These are phyloP conservation scores for Aselliscus stoliczkanus DNA, from an alignment of 2,797 vertebrate species.

Conservation along the genomic window DNA sequence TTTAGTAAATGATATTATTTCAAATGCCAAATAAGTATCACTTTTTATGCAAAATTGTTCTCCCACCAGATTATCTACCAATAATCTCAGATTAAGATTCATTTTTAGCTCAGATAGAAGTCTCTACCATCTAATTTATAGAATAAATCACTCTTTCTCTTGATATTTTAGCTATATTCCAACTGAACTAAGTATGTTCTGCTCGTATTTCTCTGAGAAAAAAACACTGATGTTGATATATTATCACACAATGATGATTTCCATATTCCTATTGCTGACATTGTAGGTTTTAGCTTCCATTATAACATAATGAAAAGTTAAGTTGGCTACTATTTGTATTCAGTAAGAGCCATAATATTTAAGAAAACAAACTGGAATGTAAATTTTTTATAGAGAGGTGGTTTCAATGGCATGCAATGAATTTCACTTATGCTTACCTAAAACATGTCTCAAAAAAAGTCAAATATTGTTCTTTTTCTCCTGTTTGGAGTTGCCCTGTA, in stretches of 20 bases:
- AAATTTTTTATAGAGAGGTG: neutral
- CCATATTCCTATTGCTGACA: neutral
- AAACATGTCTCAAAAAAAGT: neutral
- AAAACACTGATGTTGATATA: neutral
- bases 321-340: neutral
- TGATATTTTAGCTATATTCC: neutral
- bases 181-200: neutral
- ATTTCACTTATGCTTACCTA: neutral
- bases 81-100: neutral
- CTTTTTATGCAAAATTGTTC: neutral
- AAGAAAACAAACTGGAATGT: neutral
- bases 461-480: neutral
- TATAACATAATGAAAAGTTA: neutral
- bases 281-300: neutral
- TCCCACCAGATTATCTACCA: neutral
- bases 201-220: neutral
- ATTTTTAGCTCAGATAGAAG: neutral
- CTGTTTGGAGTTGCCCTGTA: neutral
- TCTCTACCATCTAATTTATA: neutral
- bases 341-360: neutral
- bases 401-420: neutral
- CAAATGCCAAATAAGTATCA: neutral
- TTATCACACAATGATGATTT: neutral
- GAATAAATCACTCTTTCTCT: neutral
- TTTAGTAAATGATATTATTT: neutral